phyloP scores from a whole-genome alignment of 2,888 invertebrate genomes.

The Antitype chi region DNA sequence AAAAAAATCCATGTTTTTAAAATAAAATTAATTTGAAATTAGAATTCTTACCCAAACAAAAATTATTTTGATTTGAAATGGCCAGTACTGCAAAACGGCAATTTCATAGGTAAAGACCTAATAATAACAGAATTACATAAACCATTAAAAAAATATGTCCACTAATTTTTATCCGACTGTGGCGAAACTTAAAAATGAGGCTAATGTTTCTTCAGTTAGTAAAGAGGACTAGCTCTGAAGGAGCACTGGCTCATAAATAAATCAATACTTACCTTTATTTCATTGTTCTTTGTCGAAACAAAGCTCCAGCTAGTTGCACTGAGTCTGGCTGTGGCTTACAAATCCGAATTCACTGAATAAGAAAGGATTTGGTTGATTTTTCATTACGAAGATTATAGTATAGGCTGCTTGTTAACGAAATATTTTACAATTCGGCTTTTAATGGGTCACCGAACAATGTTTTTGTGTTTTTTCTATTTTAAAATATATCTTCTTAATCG shows the following conservation, averaged over 20 bases:
- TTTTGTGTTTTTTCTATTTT: too few relatives aligned
- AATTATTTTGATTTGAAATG: too few relatives aligned
- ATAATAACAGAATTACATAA: too few relatives aligned
- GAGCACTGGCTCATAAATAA: constrained; percentile 12
- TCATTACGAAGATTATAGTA: not conserved
- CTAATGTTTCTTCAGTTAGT: not conserved
- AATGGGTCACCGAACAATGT: not conserved
- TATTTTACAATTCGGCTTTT: not conserved
- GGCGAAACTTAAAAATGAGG: not conserved
- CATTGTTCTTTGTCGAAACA: constrained; percentile 7
- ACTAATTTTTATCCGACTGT: not conserved
- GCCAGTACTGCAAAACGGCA: too few relatives aligned
- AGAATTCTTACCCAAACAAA: too few relatives aligned
- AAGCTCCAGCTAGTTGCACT: not conserved
- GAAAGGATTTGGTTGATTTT: constrained; percentile 14
- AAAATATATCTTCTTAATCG: too few relatives aligned
- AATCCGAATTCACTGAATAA: constrained; percentile 27
- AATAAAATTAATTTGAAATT: too few relatives aligned
- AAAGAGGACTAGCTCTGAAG: constrained; percentile 3
- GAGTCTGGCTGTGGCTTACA: constrained; percentile 14
- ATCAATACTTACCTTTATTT: not conserved
- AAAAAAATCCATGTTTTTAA: too few relatives aligned
- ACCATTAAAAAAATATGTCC: not conserved
- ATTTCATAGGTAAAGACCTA: too few relatives aligned
- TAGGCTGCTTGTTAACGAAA: not conserved